Base-by-base conservation (phyloP, 37 sponge, comb jelly and placozoan species). In the Agelas oroides region DNA sequence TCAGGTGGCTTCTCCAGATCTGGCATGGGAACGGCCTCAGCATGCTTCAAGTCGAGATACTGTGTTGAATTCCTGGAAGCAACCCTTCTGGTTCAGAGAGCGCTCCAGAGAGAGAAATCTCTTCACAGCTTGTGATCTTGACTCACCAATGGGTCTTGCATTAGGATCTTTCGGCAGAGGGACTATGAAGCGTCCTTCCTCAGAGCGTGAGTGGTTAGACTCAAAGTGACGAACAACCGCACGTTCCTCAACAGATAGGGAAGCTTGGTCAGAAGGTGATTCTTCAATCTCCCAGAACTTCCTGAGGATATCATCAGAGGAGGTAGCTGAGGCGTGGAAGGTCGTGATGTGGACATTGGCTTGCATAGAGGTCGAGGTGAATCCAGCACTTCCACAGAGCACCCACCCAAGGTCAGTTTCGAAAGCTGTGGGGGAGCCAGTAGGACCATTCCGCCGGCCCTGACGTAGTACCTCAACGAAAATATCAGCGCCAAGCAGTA, bases 241-340 rank as follows among this genome's bases (percentile, higher is more conserved):
- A 23, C 79, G 79, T 59, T 86, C 86, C 55, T 86, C 79, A 28
- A 70, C 36, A 33, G 78, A 86, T 39, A 78, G 39, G 38, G 46
- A 53, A 19, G 72, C 27, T 38, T 71, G 59, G 40, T 78, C 73
- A 60, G 72, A n/a, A 17, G 79, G 79, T 0, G 73, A 28, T 57
- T 86, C 86, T 58, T 86, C 79, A 59, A 86, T 78, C 63, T 86
- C 79, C 86, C 86, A 78, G 79, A 86, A 86, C 71, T 70, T 65
- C 32, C 53, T 17, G 25, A 86, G 86, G 21, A 78, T 39, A 58
- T 86, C 86, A 59, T 86, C 79, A 20, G 36, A 56, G 16, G 70
- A 67, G 5, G 75, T 40, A 37, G 73, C 75, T 21, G 39, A 66
- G 41, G 60, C 73, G 84, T 83, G 84, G 25, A 83, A 41, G 18